Evolutionary conservation across 2,113 vertebrate genomes (phyloP), one percentile per base, ranked within the genome.

Genomic region (Carettochelys insculpta): DNA sequence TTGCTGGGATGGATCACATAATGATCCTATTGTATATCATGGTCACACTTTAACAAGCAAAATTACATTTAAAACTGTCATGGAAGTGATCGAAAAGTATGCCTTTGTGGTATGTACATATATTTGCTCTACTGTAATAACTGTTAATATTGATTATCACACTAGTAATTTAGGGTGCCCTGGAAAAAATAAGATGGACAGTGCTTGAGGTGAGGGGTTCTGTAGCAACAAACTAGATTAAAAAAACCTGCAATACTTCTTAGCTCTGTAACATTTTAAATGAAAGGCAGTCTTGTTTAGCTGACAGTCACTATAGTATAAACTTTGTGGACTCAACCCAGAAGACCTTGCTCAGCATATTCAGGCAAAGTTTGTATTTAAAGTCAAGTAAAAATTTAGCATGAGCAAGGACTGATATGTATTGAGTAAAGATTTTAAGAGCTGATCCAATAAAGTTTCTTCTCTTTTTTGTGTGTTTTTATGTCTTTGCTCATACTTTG

Each of bases 1-100:
- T 96, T 99, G 98, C 96, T 99, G 98, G 98, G 98, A 99, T 75
- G 98, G 98, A 43, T 81, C 94, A 5, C 95, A 98, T 22, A 94
- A 95, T 43, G 98, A 99, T 45, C 98, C 99, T 2, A 1, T 98
- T 8, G 98, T 99, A 2, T 99, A 98, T 87, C 99, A 99, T 0
- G 98, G 99, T 5, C 97, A 98, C 91, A 99, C 99, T 12, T 94
- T 99, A 51, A 99, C 98, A 1, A 98, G 97, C 95, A 99, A 98
- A 96, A 98, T 99, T 80, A 86, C 97, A 2, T 99, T 99, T 91
- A 97, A 80, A 92, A 98, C 98, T 29, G 98, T 99, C 31, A 97
- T 99, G 80, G 56, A 93, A 41, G 98, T 98, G 3, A 96, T 99
- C 80, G 92, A 97, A 17, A 98, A 98, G 52, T 98, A 99, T 45